Evolutionary conservation across 2,113 vertebrate species (phyloP).

Genomic region (Chunga burmeisteri): DNA sequence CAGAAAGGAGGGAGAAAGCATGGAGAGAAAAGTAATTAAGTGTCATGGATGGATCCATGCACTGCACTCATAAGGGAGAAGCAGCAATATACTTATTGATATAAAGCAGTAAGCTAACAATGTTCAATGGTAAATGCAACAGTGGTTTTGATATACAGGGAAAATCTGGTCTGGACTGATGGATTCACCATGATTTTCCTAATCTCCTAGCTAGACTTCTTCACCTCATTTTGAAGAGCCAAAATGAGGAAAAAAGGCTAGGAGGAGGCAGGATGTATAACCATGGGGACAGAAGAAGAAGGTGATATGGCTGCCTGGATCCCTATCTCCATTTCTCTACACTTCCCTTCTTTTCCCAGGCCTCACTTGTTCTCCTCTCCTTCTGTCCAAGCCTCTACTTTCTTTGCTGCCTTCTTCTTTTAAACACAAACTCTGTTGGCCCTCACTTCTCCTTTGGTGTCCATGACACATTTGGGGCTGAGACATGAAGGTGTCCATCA

Average conservation of each 20-base stretch:
- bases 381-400: not conserved
- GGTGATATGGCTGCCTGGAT: not conserved
- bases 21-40: not conserved
- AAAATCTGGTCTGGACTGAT: not conserved
- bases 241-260: not conserved
- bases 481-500: not conserved
- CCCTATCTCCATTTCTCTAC: not conserved
- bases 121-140: too few relatives aligned
- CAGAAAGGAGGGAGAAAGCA: not conserved
- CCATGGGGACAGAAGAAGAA: not conserved
- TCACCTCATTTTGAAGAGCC: not conserved
- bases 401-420: not conserved
- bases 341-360: not conserved
- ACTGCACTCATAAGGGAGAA: too few relatives aligned
- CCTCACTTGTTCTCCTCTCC: not conserved
- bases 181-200: not conserved
- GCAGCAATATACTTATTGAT: too few relatives aligned
- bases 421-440: not conserved
- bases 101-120: too few relatives aligned
- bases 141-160: too few relatives aligned
- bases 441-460: not conserved
- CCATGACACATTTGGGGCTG: not conserved
- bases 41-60: too few relatives aligned
- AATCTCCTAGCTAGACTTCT: not conserved
- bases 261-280: not conserved